These are phyloP conservation scores for Peromyscus nudipes DNA, from an alignment of 2,797 vertebrate genomes.

Conservation along the genomic window DNA sequence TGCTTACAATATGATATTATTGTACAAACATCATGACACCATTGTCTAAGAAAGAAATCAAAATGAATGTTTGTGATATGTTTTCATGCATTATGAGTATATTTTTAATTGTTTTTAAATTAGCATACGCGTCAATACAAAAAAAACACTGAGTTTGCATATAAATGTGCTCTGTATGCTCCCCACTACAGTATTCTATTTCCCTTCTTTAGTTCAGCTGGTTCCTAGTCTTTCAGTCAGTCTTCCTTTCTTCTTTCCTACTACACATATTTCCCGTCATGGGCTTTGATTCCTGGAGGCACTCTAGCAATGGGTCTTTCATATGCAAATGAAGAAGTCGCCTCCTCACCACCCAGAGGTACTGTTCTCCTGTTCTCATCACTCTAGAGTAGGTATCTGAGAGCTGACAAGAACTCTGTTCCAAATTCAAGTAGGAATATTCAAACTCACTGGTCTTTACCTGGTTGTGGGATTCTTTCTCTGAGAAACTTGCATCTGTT, in stretches of 20 bases:
- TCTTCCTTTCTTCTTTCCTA: neutral
- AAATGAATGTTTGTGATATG: neutral
- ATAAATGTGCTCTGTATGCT: neutral
- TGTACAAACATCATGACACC: neutral
- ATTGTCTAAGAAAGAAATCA: neutral
- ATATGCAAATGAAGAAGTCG: neutral
- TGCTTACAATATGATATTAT: neutral
- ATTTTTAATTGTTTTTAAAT: neutral
- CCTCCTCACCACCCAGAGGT: no score
- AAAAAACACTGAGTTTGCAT: neutral
- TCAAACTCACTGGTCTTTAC: neutral
- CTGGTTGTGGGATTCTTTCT: neutral
- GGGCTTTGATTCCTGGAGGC: neutral
- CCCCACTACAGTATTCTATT: neutral
- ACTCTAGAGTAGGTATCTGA: neutral
- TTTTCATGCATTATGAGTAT: neutral
- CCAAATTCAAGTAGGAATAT: neutral
- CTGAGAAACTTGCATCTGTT: neutral
- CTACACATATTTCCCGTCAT: neutral
- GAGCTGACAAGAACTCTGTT: neutral
- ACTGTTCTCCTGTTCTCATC: neutral
- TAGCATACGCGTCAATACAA: neutral
- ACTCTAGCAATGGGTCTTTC: neutral
- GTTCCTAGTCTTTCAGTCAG: neutral
- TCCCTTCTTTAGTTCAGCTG: neutral